A percentile compares a stretch with the other conserved stretches of the same genome.
phyloP scores from a whole-genome alignment of 2,797 vertebrate genomes.

The Phylloscopus collybita region DNA sequence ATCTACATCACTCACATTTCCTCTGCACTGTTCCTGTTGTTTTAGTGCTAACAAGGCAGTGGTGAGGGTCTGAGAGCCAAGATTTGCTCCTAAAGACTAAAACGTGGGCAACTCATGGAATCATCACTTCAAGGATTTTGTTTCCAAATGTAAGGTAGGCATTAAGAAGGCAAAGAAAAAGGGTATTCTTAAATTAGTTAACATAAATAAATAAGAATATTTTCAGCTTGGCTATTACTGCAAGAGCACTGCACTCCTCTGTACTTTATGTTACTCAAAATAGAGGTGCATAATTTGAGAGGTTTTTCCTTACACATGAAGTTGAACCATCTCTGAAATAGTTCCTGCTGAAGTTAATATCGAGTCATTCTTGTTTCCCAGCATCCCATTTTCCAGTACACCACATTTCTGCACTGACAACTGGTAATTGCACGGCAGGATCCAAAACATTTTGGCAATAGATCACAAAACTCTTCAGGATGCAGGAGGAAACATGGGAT shows the following conservation, averaged over 20 bases:
- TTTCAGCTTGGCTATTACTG: neutral
- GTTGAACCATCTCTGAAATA: neutral
- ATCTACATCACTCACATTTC: neutral
- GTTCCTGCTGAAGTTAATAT: neutral
- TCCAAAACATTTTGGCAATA: conserved; percentile 23
- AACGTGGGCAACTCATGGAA: neutral
- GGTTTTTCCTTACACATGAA: neutral
- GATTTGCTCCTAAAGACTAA: neutral
- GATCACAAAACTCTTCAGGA: conserved; percentile 28
- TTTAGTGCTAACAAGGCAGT: neutral
- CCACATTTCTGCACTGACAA: conserved; percentile 12
- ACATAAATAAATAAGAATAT: neutral
- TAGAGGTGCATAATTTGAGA: neutral
- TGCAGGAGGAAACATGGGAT: conserved; percentile 35
- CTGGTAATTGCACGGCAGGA: conserved; percentile 32
- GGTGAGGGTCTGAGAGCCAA: neutral
- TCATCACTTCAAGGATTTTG: neutral
- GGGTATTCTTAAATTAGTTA: neutral
- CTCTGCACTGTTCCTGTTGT: neutral
- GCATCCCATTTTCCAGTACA: conserved; percentile 17
- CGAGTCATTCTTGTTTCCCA: conserved; percentile 26
- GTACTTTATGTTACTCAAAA: neutral
- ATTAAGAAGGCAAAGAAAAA: neutral
- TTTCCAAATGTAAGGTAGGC: neutral
- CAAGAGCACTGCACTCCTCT: neutral